A percentile compares a stretch with the other conserved stretches of the same genome.
These are phyloP conservation scores for Hephaestus fuliginosus DNA, from an alignment of 2,797 vertebrate species.

Conservation along the genomic window DNA sequence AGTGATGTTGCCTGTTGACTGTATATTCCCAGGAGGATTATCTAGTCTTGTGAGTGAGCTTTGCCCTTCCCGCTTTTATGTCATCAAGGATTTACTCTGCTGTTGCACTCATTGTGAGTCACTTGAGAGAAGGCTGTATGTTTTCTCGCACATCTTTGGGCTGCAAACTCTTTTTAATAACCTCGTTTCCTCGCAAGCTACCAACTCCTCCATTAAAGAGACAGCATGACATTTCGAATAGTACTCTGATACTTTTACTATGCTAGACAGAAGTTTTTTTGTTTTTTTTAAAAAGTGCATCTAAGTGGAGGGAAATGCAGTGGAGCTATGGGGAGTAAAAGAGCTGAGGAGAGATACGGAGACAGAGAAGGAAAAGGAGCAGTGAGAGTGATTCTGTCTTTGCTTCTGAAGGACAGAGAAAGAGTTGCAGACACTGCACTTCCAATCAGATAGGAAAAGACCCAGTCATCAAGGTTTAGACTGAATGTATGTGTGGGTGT, in stretches of 20 bases:
- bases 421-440: constrained; percentile 79
- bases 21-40: background rate
- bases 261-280: constrained; percentile 10
- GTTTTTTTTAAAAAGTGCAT: constrained; percentile 6
- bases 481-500: constrained; percentile 20
- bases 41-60: background rate
- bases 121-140: background rate
- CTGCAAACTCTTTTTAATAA: constrained; percentile 35
- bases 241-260: constrained; percentile 42
- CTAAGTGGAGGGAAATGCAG: constrained; percentile 30
- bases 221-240: constrained; percentile 33
- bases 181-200: constrained; percentile 22
- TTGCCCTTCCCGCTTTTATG: constrained; percentile 14
- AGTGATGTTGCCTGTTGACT: background rate
- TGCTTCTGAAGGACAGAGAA: constrained; percentile 75
- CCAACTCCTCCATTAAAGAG: constrained; percentile 39
- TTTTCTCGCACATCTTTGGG: constrained; percentile 28
- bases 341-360: constrained; percentile 43
- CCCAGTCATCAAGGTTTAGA: constrained; percentile 79
- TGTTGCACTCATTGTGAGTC: background rate
- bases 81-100: constrained; percentile 1
- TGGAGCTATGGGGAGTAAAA: constrained; percentile 29
- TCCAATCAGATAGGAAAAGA: constrained; percentile 81
- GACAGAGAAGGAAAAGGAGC: constrained; percentile 21
- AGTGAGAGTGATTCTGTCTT: constrained; percentile 51